These are phyloP conservation scores for Phymastichus coffea DNA, from an alignment of 1,140 invertebrate genomes.

Conservation along the genomic window DNA sequence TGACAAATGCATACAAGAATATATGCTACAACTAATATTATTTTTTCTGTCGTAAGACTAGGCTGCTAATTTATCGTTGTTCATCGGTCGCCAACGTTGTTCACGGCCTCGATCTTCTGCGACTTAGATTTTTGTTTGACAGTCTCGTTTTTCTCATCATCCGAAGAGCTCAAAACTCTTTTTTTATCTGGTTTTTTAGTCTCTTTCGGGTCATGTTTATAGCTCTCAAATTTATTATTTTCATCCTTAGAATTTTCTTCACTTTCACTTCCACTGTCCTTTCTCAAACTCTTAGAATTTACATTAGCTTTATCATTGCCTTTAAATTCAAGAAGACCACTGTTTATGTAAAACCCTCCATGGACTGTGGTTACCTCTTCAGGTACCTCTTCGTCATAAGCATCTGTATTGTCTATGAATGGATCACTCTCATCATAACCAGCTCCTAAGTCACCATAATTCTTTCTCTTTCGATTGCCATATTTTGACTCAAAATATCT, in stretches of 20 bases:
- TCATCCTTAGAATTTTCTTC: constrained; percentile 45
- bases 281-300: constrained; percentile 44
- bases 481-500: constrained; percentile 92
- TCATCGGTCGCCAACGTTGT: no score
- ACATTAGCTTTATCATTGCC: constrained; percentile 52
- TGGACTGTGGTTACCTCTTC: constrained; percentile 84
- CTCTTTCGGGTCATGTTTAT: constrained; percentile 47
- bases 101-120: no score
- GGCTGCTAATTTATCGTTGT: no score
- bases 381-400: constrained; percentile 92
- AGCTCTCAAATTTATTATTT: constrained; percentile 47
- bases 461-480: constrained; percentile 64
- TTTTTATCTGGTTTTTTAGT: constrained; percentile 47
- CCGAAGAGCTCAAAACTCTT: constrained; percentile 42
- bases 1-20: no score
- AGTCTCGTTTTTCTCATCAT: no score
- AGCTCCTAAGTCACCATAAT: constrained; percentile 86
- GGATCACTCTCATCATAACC: constrained; percentile 95
- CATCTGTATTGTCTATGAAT: constrained; percentile 96
- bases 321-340: constrained; percentile 86
- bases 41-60: no score
- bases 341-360: constrained; percentile 96
- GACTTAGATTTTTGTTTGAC: no score
- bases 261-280: constrained; percentile 38
- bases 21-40: no score